Evolutionary conservation across 2,888 invertebrate species (phyloP).

Genomic region (Carterocephalus palaemon): DNA sequence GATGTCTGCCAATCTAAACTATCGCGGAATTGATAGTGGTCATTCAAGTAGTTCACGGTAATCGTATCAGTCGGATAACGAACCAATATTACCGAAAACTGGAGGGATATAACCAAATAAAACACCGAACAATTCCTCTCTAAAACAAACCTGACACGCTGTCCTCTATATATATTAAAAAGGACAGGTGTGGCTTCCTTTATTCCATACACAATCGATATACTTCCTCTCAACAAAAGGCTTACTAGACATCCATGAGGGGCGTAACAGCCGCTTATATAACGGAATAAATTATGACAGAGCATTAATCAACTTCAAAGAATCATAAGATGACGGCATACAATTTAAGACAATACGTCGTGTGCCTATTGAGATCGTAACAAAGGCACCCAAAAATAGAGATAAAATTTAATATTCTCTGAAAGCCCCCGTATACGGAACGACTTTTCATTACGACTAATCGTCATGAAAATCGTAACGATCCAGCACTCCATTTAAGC

Average conservation of each 20-base stretch:
- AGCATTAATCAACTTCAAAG: slow-evolving; percentile 15
- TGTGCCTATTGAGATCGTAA: background rate
- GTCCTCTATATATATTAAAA: slow-evolving; percentile 1
- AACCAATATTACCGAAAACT: too few species aligned
- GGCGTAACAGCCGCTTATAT: slow-evolving; percentile 5
- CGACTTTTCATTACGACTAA: too few species aligned
- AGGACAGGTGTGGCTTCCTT: background rate
- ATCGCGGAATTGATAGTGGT: too few species aligned
- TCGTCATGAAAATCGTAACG: too few species aligned
- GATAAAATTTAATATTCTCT: slow-evolving; percentile 19
- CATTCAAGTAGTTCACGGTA: too few species aligned
- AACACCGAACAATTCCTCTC: too few species aligned
- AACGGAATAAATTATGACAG: slow-evolving; percentile 6
- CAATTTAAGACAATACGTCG: slow-evolving; percentile 14
- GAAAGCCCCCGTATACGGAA: too few species aligned
- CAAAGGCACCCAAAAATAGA: slow-evolving; percentile 14
- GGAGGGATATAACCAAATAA: too few species aligned
- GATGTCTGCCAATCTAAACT: too few species aligned
- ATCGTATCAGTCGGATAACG: too few species aligned
- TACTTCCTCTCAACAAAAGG: slow-evolving; percentile 2
- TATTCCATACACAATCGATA: slow-evolving; percentile 12
- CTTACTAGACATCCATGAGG: background rate
- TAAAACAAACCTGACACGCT: too few species aligned
- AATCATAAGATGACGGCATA: slow-evolving; percentile 10
- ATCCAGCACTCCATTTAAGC: too few species aligned